These are phyloP conservation scores for Progne subis DNA, from an alignment of 2,113 vertebrate species.

Conservation along the genomic window DNA sequence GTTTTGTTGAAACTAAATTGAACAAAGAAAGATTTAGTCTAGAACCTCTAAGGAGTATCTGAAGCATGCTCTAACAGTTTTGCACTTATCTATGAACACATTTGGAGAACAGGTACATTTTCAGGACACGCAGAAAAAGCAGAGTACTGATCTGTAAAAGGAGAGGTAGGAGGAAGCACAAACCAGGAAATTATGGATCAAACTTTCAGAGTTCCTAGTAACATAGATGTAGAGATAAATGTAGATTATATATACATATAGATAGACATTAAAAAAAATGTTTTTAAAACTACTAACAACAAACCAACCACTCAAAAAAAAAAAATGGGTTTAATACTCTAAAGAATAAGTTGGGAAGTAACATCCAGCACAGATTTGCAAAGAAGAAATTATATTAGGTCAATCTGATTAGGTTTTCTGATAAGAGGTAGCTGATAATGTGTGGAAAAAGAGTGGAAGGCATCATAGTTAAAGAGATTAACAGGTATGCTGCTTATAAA, in stretches of 20 bases:
- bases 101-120: not conserved
- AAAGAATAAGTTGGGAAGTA: not conserved
- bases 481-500: not conserved
- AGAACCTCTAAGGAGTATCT: not conserved
- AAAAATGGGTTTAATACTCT: not conserved
- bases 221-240: not conserved
- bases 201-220: not conserved
- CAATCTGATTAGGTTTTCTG: not conserved
- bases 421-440: not conserved
- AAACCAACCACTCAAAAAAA: rapidly evolving
- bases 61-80: not conserved
- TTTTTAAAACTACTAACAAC: not conserved
- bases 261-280: not conserved
- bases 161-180: not conserved
- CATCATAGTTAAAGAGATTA: not conserved
- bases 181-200: not conserved
- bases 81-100: not conserved
- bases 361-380: not conserved
- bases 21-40: not conserved
- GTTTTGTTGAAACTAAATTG: not conserved
- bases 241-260: not conserved
- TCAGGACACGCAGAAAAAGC: not conserved
- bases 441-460: not conserved
- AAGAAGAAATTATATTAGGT: not conserved
- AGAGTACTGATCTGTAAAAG: not conserved